Evolutionary conservation across 2,888 invertebrate species (phyloP).

Genomic region (Apantesis nais): DNA sequence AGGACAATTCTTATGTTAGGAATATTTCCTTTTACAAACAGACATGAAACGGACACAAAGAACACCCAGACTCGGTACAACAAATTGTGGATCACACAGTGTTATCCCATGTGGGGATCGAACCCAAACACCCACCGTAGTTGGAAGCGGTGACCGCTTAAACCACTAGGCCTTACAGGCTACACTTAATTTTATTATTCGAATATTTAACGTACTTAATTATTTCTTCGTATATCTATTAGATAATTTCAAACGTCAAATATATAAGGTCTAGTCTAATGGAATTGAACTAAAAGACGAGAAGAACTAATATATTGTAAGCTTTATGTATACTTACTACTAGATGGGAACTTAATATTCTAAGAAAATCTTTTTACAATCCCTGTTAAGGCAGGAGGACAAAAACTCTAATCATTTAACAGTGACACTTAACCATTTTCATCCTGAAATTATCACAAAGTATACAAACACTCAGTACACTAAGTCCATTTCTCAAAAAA

Average conservation of each 20-base stretch:
- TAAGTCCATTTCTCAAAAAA: background rate
- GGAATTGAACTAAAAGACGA: background rate
- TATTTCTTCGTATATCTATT: too few species aligned
- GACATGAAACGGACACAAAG: too few species aligned
- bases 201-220: too few species aligned
- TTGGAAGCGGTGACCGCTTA: too few species aligned
- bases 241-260: background rate
- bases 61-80: too few species aligned
- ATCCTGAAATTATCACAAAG: background rate
- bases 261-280: background rate
- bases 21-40: too few species aligned
- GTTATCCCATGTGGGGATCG: too few species aligned
- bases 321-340: background rate
- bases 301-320: background rate
- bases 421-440: background rate
- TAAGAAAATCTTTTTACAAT: background rate
- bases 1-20: too few species aligned
- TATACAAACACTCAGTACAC: background rate
- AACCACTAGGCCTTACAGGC: too few species aligned
- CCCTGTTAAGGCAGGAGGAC: background rate
- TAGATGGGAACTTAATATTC: background rate
- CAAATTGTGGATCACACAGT: too few species aligned
- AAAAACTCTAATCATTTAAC: background rate
- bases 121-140: too few species aligned
- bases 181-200: too few species aligned